Evolutionary conservation across 2,113 vertebrate species (phyloP), one percentile per base, ranked within the genome.

Genomic region (Corydoras maculifer): DNA sequence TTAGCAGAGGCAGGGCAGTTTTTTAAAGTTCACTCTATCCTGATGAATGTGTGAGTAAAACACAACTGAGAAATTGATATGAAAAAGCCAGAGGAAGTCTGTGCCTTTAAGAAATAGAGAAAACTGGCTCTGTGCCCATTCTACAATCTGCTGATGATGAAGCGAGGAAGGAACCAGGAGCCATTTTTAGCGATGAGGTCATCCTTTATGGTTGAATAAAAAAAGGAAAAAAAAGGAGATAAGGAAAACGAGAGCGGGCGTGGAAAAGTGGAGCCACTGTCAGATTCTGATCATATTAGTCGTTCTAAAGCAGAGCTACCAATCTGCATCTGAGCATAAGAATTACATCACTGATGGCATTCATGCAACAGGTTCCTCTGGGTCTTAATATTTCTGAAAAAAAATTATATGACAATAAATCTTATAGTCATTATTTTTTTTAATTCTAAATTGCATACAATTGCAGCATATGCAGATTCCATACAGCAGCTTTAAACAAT

Each of bases 101-200:
- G 72, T 77, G 58, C 65, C 75, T 80, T 77, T 75, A 79, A 77
- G 70, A 69, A 68, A 76, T 75, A 67, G 53, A 65, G 49, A 62
- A 65, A 65, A 53, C 65, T 81, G 82, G 82, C 79, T 62, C 43
- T 8, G 43, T 53, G 79, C 79, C 82, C 65, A 49, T 58, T 70
- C 77, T 78, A 68, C 76, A 81, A 79, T 81, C 79, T 83, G 74
- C 81, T 83, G 76, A 83, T 83, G 81, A 70, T 78, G 78, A 79
- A 60, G 68, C 31, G 69, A 81, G 69, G 74, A 73, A 79, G 75
- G 72, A 82, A 76, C 75, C 57, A 32, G 70, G 64, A 79, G 68
- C 79, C 79, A 81, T 81, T 79, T 82, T 81, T 79, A 81, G 79
- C 77, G 71, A 81, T 83, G 82, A 83, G 74, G 78, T 83, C 78